Evolutionary conservation across 1,140 invertebrate species (phyloP).

Genomic region (Formica selysi): DNA sequence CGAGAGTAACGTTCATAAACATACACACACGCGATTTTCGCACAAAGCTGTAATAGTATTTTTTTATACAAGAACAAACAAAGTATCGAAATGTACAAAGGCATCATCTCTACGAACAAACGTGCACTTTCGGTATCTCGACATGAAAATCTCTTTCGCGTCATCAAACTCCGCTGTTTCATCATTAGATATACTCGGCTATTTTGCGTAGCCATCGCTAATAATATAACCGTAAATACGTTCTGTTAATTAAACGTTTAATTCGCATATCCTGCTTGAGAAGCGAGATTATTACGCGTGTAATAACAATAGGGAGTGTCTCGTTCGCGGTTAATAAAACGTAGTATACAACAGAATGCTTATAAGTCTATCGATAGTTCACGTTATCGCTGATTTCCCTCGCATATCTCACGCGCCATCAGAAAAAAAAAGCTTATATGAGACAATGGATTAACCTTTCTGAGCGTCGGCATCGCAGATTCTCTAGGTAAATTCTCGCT

Average conservation of each 20-base stretch:
- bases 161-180: slow-evolving; percentile 12
- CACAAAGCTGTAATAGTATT: not conserved
- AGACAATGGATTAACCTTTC: slow-evolving; percentile 44
- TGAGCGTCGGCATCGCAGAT: slow-evolving; percentile 33
- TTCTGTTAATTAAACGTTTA: slow-evolving; percentile 46
- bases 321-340: slow-evolving; percentile 32
- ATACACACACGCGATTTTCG: too few relatives aligned
- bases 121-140: slow-evolving; percentile 35
- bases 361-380: slow-evolving; percentile 14
- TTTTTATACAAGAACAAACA: not conserved
- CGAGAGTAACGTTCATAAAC: too few relatives aligned
- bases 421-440: slow-evolving; percentile 40
- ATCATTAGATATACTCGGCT: slow-evolving; percentile 7
- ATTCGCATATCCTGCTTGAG: slow-evolving; percentile 29
- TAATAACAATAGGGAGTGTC: slow-evolving; percentile 22
- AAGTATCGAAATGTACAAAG: slow-evolving; percentile 38
- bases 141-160: slow-evolving; percentile 37
- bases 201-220: slow-evolving; percentile 21
- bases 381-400: slow-evolving; percentile 17
- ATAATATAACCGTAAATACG: slow-evolving; percentile 50
- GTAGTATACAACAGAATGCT: slow-evolving; percentile 32
- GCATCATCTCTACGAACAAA: slow-evolving; percentile 14
- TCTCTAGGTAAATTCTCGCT: slow-evolving; percentile 11
- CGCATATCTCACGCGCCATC: slow-evolving; percentile 41
- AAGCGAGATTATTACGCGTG: slow-evolving; percentile 25